Evolutionary conservation across 1,140 invertebrate species (phyloP).

Genomic region (Trissolcus basalis): DNA sequence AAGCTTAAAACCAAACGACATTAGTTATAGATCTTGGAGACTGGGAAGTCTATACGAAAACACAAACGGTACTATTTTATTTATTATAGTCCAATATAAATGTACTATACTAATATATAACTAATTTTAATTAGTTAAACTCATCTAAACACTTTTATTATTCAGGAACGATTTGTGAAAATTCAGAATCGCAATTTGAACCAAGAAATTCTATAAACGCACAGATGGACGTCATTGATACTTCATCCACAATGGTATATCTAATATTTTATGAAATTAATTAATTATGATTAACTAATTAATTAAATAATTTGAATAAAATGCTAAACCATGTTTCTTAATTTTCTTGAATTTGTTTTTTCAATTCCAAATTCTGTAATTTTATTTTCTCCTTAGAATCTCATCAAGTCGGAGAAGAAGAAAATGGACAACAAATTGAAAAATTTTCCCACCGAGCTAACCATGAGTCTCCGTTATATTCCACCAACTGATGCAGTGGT

Average conservation of each 20-base stretch:
- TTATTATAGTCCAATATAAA: no score
- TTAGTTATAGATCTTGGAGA: slow-evolving; percentile 74
- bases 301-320: no score
- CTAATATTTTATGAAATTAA: no score
- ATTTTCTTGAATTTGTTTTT: no score
- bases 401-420: slow-evolving; percentile 63
- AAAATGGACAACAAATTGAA: slow-evolving; percentile 64
- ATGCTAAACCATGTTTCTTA: no score
- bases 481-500: slow-evolving; percentile 62
- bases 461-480: slow-evolving; percentile 71
- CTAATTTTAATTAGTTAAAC: no score
- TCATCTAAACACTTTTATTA: not conserved
- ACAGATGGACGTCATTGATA: slow-evolving; percentile 61
- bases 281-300: no score
- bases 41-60: slow-evolving; percentile 72
- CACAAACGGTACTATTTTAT: slow-evolving; percentile 60
- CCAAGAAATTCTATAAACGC: slow-evolving; percentile 61
- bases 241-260: slow-evolving; percentile 69
- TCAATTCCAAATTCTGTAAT: no score
- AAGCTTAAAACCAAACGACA: slow-evolving; percentile 68
- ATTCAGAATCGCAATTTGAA: slow-evolving; percentile 54
- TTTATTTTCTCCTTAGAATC: slow-evolving; percentile 68
- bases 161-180: slow-evolving; percentile 46
- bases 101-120: no score
- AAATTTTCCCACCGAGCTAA: slow-evolving; percentile 71